Evolutionary conservation across 2,113 vertebrate species (phyloP), one percentile per base, ranked within the genome.

Genomic region (Notiomystis cincta): DNA sequence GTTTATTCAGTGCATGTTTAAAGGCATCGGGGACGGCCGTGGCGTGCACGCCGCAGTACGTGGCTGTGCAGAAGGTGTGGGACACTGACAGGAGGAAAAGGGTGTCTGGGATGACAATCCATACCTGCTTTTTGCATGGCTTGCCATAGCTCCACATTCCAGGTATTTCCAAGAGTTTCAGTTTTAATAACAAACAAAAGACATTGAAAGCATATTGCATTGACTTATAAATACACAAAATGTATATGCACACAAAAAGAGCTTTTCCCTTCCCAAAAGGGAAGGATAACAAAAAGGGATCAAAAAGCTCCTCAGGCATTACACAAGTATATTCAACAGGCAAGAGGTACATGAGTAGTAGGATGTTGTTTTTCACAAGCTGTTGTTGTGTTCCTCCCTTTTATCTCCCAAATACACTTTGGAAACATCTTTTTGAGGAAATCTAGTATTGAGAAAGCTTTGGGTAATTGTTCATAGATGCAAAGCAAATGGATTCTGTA

Each of bases 211-310:
- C 40, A 78, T 21, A 21, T 85, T 64, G 21, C 37, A 89, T 93
- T 93, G 89, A 73, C 42, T 77, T 73, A 67, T 42, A 79, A 72
- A 82, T 44, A 71, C 37, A 31, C 3, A 73, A 89, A 87, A 77
- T 11, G 13, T 30, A 10, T 47, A 9, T 22, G 13, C 15, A 33
- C 14, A 18, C 33, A 60, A 51, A 51, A 51, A 77, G 57, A 77
- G 27, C 21, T 95, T 72, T 22, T 10, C 8, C 11, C 7, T 67
- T 90, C 20, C 8, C 58, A 40, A 24, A 70, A 80, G 15, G 50
- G n/a, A 72, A 73, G 57, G 13, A 73, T n/a, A 82, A 54, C 42
- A 58, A 27, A 85, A 89, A 67, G 47, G 30, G 15, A 48, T 58
- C 35, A 27, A 83, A 93, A 87, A 81, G 0, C 6, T 73, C 75